These are phyloP conservation scores for Hipposideros larvatus DNA, from an alignment of 2,797 vertebrate species.

Conservation along the genomic window DNA sequence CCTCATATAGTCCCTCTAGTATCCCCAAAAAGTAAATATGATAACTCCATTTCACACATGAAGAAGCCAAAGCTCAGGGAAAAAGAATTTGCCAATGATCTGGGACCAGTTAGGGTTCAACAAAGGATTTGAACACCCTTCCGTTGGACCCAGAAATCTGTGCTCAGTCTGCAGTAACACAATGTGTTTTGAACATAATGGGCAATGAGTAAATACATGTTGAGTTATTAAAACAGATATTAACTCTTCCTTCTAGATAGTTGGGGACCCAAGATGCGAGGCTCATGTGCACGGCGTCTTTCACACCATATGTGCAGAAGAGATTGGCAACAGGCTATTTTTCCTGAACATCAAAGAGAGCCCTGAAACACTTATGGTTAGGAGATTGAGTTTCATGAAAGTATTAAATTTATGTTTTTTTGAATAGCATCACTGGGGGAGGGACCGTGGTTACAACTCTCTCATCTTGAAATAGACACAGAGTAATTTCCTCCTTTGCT, in stretches of 20 bases:
- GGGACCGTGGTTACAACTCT: slow-evolving; percentile 80
- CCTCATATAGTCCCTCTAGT: background rate
- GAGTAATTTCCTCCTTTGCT: slow-evolving; percentile 74
- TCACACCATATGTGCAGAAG: slow-evolving; percentile 59
- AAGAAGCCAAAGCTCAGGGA: background rate
- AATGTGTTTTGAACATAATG: background rate
- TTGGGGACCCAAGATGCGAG: background rate
- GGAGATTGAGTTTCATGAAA: slow-evolving; percentile 82
- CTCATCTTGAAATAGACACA: slow-evolving; percentile 83
- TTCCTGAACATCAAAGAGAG: slow-evolving; percentile 77
- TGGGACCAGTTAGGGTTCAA: background rate
- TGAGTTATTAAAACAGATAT: background rate
- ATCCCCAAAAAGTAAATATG: background rate
- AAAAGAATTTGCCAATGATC: background rate
- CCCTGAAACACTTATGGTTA: slow-evolving; percentile 81
- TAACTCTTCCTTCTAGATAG: background rate
- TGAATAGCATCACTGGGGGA: slow-evolving; percentile 69
- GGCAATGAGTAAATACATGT: background rate
- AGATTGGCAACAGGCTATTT: slow-evolving; percentile 45
- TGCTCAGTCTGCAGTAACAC: background rate
- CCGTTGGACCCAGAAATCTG: background rate
- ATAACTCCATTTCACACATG: background rate
- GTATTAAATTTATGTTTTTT: slow-evolving; percentile 85
- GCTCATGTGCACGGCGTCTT: background rate
- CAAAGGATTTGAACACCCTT: background rate